Conservation (phyloP, 2,797 vertebrate genomes). For the Chanos chanos region DNA sequence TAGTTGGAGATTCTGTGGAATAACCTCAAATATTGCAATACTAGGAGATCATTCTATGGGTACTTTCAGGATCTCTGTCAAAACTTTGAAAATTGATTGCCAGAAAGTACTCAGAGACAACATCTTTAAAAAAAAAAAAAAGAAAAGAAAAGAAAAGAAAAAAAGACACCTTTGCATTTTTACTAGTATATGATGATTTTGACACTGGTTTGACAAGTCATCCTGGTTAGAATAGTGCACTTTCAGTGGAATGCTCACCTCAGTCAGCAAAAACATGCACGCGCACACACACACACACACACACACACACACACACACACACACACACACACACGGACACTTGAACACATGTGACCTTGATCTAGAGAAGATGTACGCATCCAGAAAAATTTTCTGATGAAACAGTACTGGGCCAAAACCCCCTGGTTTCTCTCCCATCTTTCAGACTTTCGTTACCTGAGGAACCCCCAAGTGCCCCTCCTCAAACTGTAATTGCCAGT, state of each 20-base stretch:
- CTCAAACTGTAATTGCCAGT: slow-evolving; percentile 93
- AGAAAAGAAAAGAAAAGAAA: too few relatives aligned
- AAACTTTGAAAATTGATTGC: neutral
- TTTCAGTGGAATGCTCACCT: neutral
- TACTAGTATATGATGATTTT: too few relatives aligned
- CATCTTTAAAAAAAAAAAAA: too few relatives aligned
- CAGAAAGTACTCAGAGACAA: slow-evolving; percentile 1
- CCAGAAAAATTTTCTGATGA: slow-evolving; percentile 6
- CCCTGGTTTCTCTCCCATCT: too few relatives aligned
- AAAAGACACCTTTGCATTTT: too few relatives aligned
- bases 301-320: neutral
- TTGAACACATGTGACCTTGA: too few relatives aligned
- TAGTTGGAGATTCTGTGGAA: neutral
- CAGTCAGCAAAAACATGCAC: slow-evolving; percentile 5
- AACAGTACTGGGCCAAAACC: too few relatives aligned
- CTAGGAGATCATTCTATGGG: neutral
- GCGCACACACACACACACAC: neutral
- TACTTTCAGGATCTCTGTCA: neutral
- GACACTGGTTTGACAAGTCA: too few relatives aligned
- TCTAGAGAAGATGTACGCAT: neutral
- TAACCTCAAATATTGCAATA: slow-evolving; percentile 3
- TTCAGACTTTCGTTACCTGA: slow-evolving; percentile 88
- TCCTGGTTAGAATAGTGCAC: too few relatives aligned
- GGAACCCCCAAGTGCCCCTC: slow-evolving; percentile 91
- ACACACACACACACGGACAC: too few relatives aligned